phyloP scores from a whole-genome alignment of 2,888 invertebrate species.

The Epinotia ramella region DNA sequence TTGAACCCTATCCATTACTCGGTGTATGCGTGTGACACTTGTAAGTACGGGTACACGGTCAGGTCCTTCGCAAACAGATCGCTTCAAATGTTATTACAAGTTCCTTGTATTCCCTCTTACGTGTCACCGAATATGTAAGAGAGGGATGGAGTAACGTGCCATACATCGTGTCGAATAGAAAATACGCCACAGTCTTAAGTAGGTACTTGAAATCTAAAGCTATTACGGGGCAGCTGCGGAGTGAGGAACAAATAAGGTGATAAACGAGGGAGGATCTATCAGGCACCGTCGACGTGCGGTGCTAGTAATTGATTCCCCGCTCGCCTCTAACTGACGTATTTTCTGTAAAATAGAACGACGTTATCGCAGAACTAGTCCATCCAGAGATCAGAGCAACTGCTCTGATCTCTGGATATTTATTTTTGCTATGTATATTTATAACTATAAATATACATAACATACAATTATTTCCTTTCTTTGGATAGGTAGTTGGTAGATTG shows the following conservation, averaged over 20 bases:
- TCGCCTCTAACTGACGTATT: constrained; percentile 7
- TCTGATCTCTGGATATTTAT: too few relatives aligned
- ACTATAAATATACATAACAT: too few relatives aligned
- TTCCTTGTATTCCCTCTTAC: not conserved
- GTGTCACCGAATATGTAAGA: not conserved
- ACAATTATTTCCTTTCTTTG: not conserved
- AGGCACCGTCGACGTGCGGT: constrained; percentile 33
- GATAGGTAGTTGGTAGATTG: not conserved
- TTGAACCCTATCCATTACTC: constrained; percentile 47
- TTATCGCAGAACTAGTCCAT: too few relatives aligned
- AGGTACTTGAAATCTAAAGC: constrained; percentile 29
- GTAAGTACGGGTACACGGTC: constrained; percentile 17
- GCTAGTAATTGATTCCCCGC: constrained; percentile 41
- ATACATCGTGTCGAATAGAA: constrained; percentile 2
- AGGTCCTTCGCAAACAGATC: constrained; percentile 31
- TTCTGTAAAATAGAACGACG: not conserved
- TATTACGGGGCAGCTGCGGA: constrained; percentile 23
- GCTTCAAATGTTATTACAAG: constrained; percentile 20
- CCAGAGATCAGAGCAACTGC: too few relatives aligned
- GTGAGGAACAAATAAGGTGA: constrained; percentile 40
- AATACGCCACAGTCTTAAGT: constrained; percentile 1
- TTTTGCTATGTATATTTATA: too few relatives aligned
- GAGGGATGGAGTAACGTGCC: not conserved
- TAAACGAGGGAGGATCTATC: constrained; percentile 43
- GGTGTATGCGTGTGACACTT: constrained; percentile 13